Percentiles rank a stretch among this genome's conserved stretches.
phyloP scores from a whole-genome alignment of 2,113 vertebrate genomes.

The Mustelus asterias region DNA sequence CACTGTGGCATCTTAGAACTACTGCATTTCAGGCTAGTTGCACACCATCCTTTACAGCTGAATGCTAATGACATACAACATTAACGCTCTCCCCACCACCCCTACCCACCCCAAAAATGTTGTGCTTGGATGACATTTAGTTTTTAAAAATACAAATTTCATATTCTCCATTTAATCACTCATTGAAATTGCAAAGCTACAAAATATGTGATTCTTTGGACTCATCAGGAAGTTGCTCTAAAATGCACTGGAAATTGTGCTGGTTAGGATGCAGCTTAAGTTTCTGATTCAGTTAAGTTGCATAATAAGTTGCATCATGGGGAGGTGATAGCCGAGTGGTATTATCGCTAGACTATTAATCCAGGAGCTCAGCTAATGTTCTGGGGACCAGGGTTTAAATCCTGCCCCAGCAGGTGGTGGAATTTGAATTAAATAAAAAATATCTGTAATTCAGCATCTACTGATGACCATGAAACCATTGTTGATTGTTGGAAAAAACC shows the following conservation, averaged over 20 bases:
- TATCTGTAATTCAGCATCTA: too few relatives aligned
- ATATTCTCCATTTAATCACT: neutral
- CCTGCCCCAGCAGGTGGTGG: too few relatives aligned
- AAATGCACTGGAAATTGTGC: neutral
- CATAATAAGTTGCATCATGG: too few relatives aligned
- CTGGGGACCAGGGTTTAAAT: too few relatives aligned
- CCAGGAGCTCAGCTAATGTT: too few relatives aligned
- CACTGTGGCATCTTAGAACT: neutral
- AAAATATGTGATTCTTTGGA: neutral
- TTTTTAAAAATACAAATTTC: neutral
- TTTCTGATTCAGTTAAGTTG: too few relatives aligned
- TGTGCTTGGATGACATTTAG: neutral
- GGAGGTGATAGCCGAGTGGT: too few relatives aligned
- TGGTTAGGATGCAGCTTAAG: neutral
- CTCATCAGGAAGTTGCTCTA: neutral
- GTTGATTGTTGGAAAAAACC: too few relatives aligned
- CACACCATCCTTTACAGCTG: neutral
- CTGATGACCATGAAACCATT: too few relatives aligned
- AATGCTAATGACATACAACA: neutral
- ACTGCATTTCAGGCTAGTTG: neutral
- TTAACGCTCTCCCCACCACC: neutral
- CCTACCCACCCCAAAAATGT: neutral
- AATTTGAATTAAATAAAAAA: too few relatives aligned
- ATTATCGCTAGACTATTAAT: too few relatives aligned
- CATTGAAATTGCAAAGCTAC: neutral